Percentiles rank a stretch among this genome's conserved stretches.
These are phyloP conservation scores for Petrocephalus sullivani DNA, from an alignment of 2,797 vertebrate species.

Conservation along the genomic window DNA sequence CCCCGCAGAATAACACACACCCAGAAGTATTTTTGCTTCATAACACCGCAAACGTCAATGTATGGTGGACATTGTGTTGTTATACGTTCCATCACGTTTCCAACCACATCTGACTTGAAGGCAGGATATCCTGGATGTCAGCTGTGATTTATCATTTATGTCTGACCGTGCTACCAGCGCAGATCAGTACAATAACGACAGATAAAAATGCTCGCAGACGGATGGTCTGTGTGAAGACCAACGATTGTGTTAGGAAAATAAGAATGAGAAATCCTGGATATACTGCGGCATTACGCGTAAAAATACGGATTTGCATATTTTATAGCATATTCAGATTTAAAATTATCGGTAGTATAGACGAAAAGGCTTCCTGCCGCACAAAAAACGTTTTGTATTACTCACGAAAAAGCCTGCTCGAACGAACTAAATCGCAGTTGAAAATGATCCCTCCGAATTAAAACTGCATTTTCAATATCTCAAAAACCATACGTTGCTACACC, in stretches of 20 bases:
- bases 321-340: neutral
- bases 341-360: neutral
- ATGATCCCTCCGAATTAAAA: slow-evolving; percentile 55
- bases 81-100: neutral
- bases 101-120: neutral
- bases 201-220: neutral
- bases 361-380: neutral
- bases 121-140: neutral
- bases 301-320: neutral
- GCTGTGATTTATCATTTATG: neutral
- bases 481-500: neutral
- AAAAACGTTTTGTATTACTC: neutral
- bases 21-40: neutral
- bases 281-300: neutral
- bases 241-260: neutral
- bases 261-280: neutral
- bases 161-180: neutral
- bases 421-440: slow-evolving; percentile 58
- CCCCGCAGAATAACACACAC: neutral
- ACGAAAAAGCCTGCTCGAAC: neutral
- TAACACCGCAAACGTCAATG: neutral
- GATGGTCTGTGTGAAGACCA: neutral
- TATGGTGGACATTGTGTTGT: neutral
- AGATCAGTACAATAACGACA: neutral
- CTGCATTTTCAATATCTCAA: neutral